Conservation (phyloP, 2,113 vertebrate species). For the Ardeotis arabs region DNA sequence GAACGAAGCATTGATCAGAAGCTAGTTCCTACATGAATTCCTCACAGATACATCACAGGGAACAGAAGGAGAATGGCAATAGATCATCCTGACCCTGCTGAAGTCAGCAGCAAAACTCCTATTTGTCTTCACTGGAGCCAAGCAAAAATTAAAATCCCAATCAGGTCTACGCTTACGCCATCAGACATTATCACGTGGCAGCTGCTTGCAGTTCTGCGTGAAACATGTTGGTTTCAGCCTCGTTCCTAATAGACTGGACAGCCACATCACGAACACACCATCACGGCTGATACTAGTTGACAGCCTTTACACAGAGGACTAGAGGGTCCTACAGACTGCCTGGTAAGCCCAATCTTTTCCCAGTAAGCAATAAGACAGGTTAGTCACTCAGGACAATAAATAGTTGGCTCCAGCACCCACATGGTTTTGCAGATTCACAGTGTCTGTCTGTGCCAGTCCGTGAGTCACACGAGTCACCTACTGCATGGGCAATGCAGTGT, state of each 20-base stretch:
- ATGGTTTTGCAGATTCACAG: background rate
- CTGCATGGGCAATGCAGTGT: background rate
- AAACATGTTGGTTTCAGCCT: background rate
- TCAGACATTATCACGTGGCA: background rate
- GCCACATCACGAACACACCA: background rate
- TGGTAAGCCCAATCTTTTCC: background rate
- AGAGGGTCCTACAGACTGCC: background rate
- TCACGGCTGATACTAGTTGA: background rate
- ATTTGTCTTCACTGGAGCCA: slow-evolving; percentile 20
- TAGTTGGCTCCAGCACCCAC: background rate
- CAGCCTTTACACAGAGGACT: background rate
- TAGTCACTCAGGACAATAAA: background rate
- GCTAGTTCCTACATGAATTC: background rate
- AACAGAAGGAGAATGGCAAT: background rate
- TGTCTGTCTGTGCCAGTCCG: background rate
- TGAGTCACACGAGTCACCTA: background rate
- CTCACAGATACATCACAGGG: slow-evolving; percentile 18
- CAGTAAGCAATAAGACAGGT: background rate
- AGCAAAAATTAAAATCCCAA: slow-evolving; percentile 49
- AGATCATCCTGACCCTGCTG: slow-evolving; percentile 32
- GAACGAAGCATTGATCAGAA: background rate
- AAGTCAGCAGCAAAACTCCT: slow-evolving; percentile 40
- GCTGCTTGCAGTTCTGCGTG: background rate
- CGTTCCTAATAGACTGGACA: background rate
- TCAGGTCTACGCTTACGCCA: background rate